These are phyloP conservation scores for Phoxinus dragarum DNA, from an alignment of 2,797 vertebrate species.

Conservation along the genomic window DNA sequence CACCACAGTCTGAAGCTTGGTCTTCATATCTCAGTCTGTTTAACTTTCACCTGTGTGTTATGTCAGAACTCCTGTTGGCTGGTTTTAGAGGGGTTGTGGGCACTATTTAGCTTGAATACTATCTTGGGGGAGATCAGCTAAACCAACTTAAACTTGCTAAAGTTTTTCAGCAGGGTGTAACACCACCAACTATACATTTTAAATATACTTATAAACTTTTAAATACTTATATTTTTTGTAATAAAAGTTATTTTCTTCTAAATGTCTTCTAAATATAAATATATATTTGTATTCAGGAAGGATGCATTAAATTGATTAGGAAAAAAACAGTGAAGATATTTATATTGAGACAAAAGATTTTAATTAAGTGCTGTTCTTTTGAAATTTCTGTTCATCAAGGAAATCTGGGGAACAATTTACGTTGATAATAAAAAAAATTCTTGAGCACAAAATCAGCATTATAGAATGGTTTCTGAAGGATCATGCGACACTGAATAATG, in stretches of 20 bases:
- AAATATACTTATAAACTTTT: background rate
- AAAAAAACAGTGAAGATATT: too few relatives aligned
- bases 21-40: background rate
- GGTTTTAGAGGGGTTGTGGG: background rate
- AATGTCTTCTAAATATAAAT: too few relatives aligned
- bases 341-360: too few relatives aligned
- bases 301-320: too few relatives aligned
- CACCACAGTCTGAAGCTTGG: background rate
- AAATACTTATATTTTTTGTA: background rate
- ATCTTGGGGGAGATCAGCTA: background rate
- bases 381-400: too few relatives aligned
- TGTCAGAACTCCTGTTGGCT: background rate
- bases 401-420: too few relatives aligned
- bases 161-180: background rate
- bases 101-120: background rate
- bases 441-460: background rate
- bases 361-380: too few relatives aligned
- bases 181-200: background rate
- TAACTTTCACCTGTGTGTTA: background rate
- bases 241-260: background rate
- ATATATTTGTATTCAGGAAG: too few relatives aligned
- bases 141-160: background rate
- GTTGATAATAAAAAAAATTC: background rate
- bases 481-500: background rate
- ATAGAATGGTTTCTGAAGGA: background rate